Percentiles rank a stretch among this genome's conserved stretches.
Evolutionary conservation across 2,797 vertebrate species (phyloP).

Genomic region (Gephyroberyx darwinii): DNA sequence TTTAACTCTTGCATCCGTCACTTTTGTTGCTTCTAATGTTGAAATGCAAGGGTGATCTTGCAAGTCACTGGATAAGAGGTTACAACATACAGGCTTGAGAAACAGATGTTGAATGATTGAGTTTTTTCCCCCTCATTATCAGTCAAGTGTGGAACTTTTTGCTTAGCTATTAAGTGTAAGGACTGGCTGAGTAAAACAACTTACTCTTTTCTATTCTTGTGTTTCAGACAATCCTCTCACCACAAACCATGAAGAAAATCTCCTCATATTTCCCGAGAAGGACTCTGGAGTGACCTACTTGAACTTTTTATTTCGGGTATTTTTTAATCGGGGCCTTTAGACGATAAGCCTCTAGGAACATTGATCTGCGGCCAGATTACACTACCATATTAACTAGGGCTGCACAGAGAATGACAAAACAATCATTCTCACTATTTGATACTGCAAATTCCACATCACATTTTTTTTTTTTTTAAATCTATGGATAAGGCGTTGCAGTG

Average conservation of each 20-base stretch:
- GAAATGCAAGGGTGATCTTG: slow-evolving; percentile 20
- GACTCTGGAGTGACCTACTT: slow-evolving; percentile 71
- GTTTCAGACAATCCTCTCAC: slow-evolving; percentile 72
- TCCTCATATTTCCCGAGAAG: slow-evolving; percentile 90
- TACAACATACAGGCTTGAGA: background rate
- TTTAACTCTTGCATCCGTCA: background rate
- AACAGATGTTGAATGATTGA: background rate
- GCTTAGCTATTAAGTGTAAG: background rate
- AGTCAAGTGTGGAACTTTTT: background rate
- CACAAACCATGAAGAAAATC: slow-evolving; percentile 91
- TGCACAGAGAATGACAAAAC: slow-evolving; percentile 1
- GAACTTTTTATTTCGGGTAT: slow-evolving; percentile 16
- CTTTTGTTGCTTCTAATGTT: slow-evolving; percentile 28
- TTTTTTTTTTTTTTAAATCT: slow-evolving; percentile 19
- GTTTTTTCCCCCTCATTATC: background rate
- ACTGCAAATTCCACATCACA: slow-evolving; percentile 23
- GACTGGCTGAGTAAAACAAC: background rate
- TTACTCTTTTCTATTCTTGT: slow-evolving; percentile 20
- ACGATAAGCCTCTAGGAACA: slow-evolving; percentile 7
- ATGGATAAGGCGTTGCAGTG: slow-evolving; percentile 18
- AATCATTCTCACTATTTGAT: slow-evolving; percentile 25
- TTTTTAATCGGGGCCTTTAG: slow-evolving; percentile 35
- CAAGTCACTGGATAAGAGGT: background rate
- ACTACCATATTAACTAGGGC: background rate
- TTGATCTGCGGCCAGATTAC: background rate